These are phyloP conservation scores for Lagodon rhomboides DNA, from an alignment of 2,797 vertebrate genomes.

Conservation along the genomic window DNA sequence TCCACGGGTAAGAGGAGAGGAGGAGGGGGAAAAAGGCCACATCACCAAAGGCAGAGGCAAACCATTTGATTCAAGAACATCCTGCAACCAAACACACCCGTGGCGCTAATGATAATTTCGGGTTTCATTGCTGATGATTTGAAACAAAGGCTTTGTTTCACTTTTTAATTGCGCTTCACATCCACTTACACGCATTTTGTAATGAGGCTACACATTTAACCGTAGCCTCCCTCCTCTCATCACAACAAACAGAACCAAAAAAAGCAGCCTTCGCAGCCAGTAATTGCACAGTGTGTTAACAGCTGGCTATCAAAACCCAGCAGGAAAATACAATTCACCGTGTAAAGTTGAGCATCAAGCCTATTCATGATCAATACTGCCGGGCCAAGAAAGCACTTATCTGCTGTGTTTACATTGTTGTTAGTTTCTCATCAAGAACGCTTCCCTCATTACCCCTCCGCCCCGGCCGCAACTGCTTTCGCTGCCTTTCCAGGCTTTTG, in stretches of 20 bases:
- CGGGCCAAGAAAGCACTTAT: constrained; percentile 73
- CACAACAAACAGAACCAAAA: constrained; percentile 67
- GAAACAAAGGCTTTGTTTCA: constrained; percentile 80
- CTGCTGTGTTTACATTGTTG: constrained; percentile 74
- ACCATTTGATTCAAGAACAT: constrained; percentile 69
- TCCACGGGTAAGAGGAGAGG: constrained; percentile 54
- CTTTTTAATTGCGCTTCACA: constrained; percentile 78
- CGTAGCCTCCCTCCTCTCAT: constrained; percentile 66
- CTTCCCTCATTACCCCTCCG: constrained; percentile 54
- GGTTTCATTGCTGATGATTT: constrained; percentile 79
- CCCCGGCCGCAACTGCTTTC: constrained; percentile 23
- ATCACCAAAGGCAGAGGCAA: constrained; percentile 69
- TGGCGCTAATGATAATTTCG: constrained; percentile 82
- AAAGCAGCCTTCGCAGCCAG: constrained; percentile 45
- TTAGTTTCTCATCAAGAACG: constrained; percentile 75
- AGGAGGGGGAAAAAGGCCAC: constrained; percentile 52
- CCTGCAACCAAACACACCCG: constrained; percentile 71
- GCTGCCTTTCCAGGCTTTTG: constrained; percentile 62
- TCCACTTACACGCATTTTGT: constrained; percentile 69
- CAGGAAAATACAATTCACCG: constrained; percentile 73
- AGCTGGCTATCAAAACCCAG: constrained; percentile 77
- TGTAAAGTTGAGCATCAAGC: constrained; percentile 73
- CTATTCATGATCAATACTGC: constrained; percentile 76
- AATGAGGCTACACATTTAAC: constrained; percentile 77
- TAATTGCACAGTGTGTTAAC: constrained; percentile 76